Conservation (phyloP, 2,113 vertebrate genomes). For the Lonchura striata region DNA sequence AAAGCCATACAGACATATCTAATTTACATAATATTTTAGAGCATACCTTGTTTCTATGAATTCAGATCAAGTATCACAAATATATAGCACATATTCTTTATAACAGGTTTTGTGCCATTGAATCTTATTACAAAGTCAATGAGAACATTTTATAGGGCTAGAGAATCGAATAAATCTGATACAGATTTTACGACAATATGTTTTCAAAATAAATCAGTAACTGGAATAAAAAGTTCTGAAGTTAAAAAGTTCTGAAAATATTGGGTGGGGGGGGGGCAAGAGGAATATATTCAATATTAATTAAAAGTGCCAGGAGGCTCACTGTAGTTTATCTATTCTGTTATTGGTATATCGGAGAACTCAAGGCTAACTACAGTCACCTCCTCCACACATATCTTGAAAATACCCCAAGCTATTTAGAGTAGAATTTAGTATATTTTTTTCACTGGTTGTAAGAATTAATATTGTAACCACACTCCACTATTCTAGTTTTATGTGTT, state of each 20-base stretch:
- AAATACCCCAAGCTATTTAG: background rate
- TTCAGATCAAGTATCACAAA: background rate
- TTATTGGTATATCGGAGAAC: background rate
- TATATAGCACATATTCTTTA: background rate
- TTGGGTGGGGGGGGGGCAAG: rapidly evolving
- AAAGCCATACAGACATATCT: background rate
- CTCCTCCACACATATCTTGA: background rate
- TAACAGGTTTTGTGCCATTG: background rate
- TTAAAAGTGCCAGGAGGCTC: background rate
- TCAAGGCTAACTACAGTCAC: background rate
- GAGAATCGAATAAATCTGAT: background rate
- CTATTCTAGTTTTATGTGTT: background rate
- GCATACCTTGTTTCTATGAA: background rate
- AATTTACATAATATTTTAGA: background rate
- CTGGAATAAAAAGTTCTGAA: background rate
- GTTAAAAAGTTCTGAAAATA: background rate
- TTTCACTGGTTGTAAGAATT: background rate
- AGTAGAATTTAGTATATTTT: background rate
- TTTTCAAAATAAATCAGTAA: background rate
- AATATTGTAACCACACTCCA: background rate
- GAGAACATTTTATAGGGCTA: background rate
- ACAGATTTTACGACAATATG: background rate
- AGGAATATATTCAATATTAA: background rate
- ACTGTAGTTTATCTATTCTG: background rate
- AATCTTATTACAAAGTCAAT: background rate